These are phyloP conservation scores for Euleptes europaea DNA, from an alignment of 2,113 vertebrate species.

Conservation along the genomic window DNA sequence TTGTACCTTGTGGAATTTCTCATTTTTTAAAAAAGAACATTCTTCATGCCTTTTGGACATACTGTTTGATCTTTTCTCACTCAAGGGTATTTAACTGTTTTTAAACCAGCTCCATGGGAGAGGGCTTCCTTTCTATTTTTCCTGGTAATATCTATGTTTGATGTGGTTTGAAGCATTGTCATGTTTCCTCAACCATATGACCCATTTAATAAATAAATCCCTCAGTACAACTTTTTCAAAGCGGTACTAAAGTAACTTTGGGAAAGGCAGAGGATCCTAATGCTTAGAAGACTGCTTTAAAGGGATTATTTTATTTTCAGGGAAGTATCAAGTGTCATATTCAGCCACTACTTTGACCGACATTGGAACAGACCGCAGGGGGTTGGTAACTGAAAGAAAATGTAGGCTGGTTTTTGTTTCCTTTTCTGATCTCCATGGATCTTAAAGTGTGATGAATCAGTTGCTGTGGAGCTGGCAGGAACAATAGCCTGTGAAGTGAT, in stretches of 20 bases:
- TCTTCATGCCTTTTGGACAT: background rate
- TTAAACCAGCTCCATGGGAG: background rate
- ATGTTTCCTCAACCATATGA: background rate
- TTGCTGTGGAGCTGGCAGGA: background rate
- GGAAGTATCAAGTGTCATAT: background rate
- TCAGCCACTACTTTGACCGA: background rate
- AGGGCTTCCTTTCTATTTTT: background rate
- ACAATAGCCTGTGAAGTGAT: too few species aligned
- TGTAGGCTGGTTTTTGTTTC: background rate
- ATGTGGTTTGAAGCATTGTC: background rate
- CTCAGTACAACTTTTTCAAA: background rate
- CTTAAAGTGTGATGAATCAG: background rate
- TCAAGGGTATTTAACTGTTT: background rate
- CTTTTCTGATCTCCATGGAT: background rate
- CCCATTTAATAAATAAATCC: slow-evolving; percentile 6
- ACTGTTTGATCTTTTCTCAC: background rate
- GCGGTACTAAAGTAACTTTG: background rate
- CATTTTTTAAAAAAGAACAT: background rate
- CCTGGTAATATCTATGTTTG: background rate
- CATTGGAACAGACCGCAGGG: background rate
- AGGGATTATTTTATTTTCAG: background rate
- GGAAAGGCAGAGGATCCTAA: background rate
- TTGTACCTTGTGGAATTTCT: background rate
- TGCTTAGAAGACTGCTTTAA: background rate
- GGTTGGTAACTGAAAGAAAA: background rate